A percentile compares a stretch with the other conserved stretches of the same genome.
phyloP scores from a whole-genome alignment of 2,113 vertebrate genomes.

The Dermatemys mawii region DNA sequence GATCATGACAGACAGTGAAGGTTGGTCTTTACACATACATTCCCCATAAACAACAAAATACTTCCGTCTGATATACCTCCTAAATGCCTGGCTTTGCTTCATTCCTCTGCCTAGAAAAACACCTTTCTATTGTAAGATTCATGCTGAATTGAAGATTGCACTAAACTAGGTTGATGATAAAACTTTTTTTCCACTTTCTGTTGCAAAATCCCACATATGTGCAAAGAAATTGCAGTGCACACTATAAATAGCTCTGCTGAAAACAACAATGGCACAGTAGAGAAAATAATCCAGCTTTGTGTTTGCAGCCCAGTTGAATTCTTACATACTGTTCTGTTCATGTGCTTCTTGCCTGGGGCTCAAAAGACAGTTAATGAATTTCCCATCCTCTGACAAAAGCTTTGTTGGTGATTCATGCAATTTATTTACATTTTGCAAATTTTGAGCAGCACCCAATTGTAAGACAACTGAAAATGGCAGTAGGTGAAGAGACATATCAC shows the following conservation, averaged over 20 bases:
- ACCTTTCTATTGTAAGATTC: not conserved
- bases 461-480: not conserved
- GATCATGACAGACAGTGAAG: not conserved
- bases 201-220: not conserved
- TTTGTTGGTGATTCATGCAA: not conserved
- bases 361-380: not conserved
- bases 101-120: not conserved
- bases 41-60: not conserved
- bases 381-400: not conserved
- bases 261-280: not conserved
- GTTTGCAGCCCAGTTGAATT: not conserved
- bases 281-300: not conserved
- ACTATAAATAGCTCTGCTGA: not conserved
- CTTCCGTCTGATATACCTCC: not conserved
- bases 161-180: not conserved
- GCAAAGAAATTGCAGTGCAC: not conserved
- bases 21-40: too few species aligned
- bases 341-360: not conserved
- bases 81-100: not conserved
- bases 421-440: not conserved
- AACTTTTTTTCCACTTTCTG: not conserved
- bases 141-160: not conserved
- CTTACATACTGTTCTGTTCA: not conserved
- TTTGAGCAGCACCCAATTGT: not conserved
- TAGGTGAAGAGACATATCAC: not conserved